A percentile compares a stretch with the other conserved stretches of the same genome.
Evolutionary conservation across 2,888 invertebrate genomes (phyloP).

Genomic region (Nemapogon koenigi): DNA sequence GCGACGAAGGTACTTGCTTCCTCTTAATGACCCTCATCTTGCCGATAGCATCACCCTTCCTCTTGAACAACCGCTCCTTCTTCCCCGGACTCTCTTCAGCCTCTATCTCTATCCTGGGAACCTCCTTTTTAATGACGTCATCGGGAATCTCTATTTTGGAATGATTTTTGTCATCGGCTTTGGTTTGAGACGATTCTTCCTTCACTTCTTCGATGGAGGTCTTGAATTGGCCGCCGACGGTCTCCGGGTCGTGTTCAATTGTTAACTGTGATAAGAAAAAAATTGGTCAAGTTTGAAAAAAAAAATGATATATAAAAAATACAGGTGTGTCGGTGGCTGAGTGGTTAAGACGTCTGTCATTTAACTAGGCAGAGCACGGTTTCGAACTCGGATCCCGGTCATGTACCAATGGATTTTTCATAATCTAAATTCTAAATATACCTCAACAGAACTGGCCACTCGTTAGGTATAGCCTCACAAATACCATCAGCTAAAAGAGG

Average conservation of each 20-base stretch:
- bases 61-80: constrained; percentile 50
- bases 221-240: constrained; percentile 35
- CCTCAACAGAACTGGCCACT: too few relatives aligned
- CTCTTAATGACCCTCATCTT: constrained; percentile 36
- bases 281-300: too few relatives aligned
- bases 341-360: too few relatives aligned
- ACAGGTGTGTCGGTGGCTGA: too few relatives aligned
- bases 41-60: constrained; percentile 45
- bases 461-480: too few relatives aligned
- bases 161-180: constrained; percentile 13
- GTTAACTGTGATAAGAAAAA: constrained; percentile 80
- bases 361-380: too few relatives aligned
- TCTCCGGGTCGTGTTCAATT: constrained; percentile 88
- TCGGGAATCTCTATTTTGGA: constrained; percentile 20
- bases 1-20: constrained; percentile 40
- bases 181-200: not conserved
- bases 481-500: too few relatives aligned
- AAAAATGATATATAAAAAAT: too few relatives aligned
- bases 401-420: too few relatives aligned
- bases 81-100: constrained; percentile 54
- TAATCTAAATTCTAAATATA: too few relatives aligned
- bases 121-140: constrained; percentile 64
- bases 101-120: constrained; percentile 25
- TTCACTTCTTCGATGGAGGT: constrained; percentile 12
- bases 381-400: too few relatives aligned